Base-by-base conservation (phyloP, 2,888 invertebrate species). In the Coecobrya sp. region DNA sequence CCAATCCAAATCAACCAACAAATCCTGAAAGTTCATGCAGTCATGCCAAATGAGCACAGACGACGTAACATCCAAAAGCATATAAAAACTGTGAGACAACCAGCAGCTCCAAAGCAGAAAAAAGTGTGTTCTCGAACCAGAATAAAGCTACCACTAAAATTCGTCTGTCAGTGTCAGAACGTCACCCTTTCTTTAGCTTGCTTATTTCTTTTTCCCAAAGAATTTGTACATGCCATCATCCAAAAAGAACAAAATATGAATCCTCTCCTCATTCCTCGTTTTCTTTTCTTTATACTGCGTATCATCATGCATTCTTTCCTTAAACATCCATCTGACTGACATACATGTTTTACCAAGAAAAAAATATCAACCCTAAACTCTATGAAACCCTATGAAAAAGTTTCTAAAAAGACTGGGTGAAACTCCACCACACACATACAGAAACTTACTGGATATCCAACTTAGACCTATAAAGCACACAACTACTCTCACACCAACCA, bases 401-500 rank as follows among this genome's bases (percentile, higher is more conserved):
- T 52, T 52, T 79, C 27, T 52, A 79, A 1, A 79, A 7, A 79
- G 49, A 49, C 52, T 79, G 49, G 79, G 79, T 79, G 79, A 79
- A 52, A 25, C 79, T 25, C 22, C 45, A 42, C 49, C 0, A 22
- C 45, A 76, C 13, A 49, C 25, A 68, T 22, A 42, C 45, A 76
- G 10, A 19, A n/a, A 3, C 3, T 27, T 8, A 25, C 52, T 79
- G 79, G 79, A 79, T 52, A 52, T 79, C 36, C 27, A 79, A 79
- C 13, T 68, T 27, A 79, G n/a, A 25, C 27, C 25, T 27, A 49
- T 7, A 52, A n/a, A n/a, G n/a, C n/a, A n/a, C n/a, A n/a, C n/a
- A n/a, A n/a, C n/a, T n/a, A n/a, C n/a, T n/a, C n/a, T n/a, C 79
- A 79, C 76, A 76, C 25, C 45, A 49, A 27, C 79, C 49, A 79